Evolutionary conservation across 2,888 invertebrate genomes (phyloP), one percentile per base, ranked within the genome.

Genomic region (Nematopogon swammerdamellus): DNA sequence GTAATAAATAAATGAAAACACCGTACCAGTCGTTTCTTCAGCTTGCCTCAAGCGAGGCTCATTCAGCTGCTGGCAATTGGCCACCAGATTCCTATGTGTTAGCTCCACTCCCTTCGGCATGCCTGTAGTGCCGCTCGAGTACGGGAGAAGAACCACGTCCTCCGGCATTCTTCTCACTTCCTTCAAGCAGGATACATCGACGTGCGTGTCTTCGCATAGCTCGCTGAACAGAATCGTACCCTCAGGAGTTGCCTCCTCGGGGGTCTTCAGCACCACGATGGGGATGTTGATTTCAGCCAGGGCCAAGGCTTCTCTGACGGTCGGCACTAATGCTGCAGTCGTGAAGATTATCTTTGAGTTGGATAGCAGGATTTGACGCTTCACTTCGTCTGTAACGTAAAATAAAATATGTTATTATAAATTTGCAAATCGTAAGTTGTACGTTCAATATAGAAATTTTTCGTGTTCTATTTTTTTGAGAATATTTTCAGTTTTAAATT

Each of bases 71-170:
- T 60, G 19, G 51, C 61, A 61, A 58, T 85, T 83, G 0, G 79
- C 58, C 0, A 83, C 65, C 4, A 85, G 58, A 64, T 82, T 84
- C 48, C 58, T 68, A 64, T 89, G 85, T 0, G 83, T 79, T 1
- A 89, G 63, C 59, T 84, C 79, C 0, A 90, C 89, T 2, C 88
- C 89, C 75, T 91, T 91, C 0, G 90, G 87, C 44, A 88, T 58
- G 0, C 94, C 93, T 0, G 92, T 93, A 0, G 94, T 94, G 1
- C 91, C 91, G 63, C 91, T 92, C 2, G 92, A 92, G 71, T 88
- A 93, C 1, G 91, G 92, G 50, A 93, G 60, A 18, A 89, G 66
- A 0, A 82, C 82, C 2, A 85, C 67, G 56, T 89, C 87, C 10
- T 85, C 72, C 2, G 76, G 58, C 14, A 58, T 62, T 45, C 63